Evolutionary conservation across 2,888 invertebrate species (phyloP).

Genomic region (Apotomis capreana): DNA sequence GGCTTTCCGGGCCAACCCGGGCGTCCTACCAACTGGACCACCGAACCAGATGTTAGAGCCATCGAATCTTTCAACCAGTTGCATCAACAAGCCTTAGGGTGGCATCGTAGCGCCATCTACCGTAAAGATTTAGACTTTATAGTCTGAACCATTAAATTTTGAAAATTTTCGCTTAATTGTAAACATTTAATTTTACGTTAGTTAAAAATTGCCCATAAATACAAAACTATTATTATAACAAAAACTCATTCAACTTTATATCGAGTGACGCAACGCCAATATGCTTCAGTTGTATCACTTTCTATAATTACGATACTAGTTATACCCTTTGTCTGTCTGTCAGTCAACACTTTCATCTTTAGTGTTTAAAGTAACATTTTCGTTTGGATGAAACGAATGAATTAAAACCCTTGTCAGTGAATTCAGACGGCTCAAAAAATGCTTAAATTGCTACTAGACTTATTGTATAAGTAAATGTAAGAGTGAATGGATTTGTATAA

Average conservation of each 20-base stretch:
- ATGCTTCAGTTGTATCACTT: conserved; percentile 10
- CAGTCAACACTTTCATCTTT: conserved; percentile 20
- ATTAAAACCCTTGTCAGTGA: background rate
- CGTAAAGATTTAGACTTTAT: no score
- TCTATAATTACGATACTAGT: conserved; percentile 20
- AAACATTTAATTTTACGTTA: no score
- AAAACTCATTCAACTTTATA: background rate
- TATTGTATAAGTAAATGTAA: background rate
- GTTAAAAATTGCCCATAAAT: background rate
- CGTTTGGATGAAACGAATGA: conserved; percentile 11
- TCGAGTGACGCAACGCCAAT: conserved; percentile 7
- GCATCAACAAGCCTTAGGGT: no score
- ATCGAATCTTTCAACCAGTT: no score
- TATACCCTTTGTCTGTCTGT: conserved; percentile 11
- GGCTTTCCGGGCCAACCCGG: no score
- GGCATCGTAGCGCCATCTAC: no score
- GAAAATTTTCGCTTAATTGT: no score
- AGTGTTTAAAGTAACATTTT: background rate
- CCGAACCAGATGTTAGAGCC: no score
- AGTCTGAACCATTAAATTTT: no score
- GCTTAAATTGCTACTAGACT: background rate
- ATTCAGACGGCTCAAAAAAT: background rate
- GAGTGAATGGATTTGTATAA: background rate
- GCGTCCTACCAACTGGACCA: no score
- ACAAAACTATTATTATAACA: background rate